These are phyloP conservation scores for Mobula birostris DNA, from an alignment of 2,113 vertebrate species.

Conservation along the genomic window DNA sequence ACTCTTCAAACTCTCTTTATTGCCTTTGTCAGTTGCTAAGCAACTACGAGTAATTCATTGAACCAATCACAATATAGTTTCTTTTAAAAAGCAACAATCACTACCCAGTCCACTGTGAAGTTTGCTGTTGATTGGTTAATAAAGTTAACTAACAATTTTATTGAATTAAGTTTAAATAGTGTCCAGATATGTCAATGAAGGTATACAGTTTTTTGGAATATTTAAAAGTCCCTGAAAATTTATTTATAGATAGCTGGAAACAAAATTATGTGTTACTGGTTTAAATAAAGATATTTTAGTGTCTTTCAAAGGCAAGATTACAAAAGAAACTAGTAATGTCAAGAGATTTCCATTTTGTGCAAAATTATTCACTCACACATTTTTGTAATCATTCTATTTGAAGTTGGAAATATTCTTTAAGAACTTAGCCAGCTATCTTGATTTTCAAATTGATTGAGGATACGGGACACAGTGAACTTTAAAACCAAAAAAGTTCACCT, in stretches of 20 bases:
- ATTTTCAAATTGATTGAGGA: not conserved
- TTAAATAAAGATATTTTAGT: not conserved
- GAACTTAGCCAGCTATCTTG: not conserved
- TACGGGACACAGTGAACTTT: not conserved
- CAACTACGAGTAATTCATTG: not conserved
- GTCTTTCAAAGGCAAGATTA: not conserved
- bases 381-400: too few relatives aligned
- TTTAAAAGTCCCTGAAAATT: not conserved
- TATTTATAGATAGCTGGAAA: not conserved
- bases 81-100: not conserved
- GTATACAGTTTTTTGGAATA: not conserved
- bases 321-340: too few relatives aligned
- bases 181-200: not conserved
- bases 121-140: not conserved
- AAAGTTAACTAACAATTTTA: not conserved
- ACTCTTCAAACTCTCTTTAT: conserved; percentile 19
- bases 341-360: too few relatives aligned
- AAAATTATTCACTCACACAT: too few relatives aligned
- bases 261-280: not conserved
- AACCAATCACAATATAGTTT: conserved; percentile 8
- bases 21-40: conserved; percentile 13
- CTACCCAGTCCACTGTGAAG: not conserved
- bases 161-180: conserved; percentile 4
- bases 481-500: not conserved
- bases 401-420: not conserved